Evolutionary conservation across 2,888 invertebrate species (phyloP).

Genomic region (Drosophila sordidula): DNA sequence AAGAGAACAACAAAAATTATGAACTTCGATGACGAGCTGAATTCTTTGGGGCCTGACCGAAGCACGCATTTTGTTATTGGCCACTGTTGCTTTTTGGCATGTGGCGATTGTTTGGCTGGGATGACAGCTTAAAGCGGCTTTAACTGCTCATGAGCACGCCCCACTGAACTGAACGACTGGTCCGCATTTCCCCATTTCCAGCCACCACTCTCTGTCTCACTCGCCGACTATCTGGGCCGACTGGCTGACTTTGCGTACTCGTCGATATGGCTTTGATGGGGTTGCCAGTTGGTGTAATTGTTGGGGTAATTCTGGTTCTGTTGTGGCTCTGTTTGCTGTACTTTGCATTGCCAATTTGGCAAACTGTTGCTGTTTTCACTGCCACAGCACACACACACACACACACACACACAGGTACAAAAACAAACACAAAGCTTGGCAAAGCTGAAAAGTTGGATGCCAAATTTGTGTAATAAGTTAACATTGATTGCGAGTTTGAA

Average conservation of each 20-base stretch:
- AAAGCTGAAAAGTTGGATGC: slow-evolving; percentile 37
- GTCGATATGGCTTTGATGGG: slow-evolving; percentile 40
- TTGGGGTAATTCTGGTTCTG: slow-evolving; percentile 30
- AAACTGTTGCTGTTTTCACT: slow-evolving; percentile 59
- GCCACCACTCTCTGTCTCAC: not conserved
- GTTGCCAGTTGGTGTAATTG: slow-evolving; percentile 52
- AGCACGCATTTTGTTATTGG: slow-evolving; percentile 49
- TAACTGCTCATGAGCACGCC: slow-evolving; percentile 68
- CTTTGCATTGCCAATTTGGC: slow-evolving; percentile 43
- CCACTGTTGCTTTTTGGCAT: slow-evolving; percentile 37
- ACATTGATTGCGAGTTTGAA: slow-evolving; percentile 2
- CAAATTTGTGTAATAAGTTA: slow-evolving; percentile 1
- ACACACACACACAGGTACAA: not conserved
- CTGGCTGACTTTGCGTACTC: slow-evolving; percentile 27
- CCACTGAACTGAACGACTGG: slow-evolving; percentile 42
- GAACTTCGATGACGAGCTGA: slow-evolving; percentile 55
- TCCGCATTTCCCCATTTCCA: not conserved
- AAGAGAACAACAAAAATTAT: slow-evolving; percentile 48
- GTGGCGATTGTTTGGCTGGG: slow-evolving; percentile 41
- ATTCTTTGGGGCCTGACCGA: slow-evolving; percentile 18
- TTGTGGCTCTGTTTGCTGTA: slow-evolving; percentile 28
- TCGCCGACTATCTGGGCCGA: not conserved
- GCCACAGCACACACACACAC: slow-evolving; percentile 7
- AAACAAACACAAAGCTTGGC: not conserved
- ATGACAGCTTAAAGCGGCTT: slow-evolving; percentile 70